phyloP scores from a whole-genome alignment of 2,797 vertebrate genomes.

The Pelochelys cantorii region DNA sequence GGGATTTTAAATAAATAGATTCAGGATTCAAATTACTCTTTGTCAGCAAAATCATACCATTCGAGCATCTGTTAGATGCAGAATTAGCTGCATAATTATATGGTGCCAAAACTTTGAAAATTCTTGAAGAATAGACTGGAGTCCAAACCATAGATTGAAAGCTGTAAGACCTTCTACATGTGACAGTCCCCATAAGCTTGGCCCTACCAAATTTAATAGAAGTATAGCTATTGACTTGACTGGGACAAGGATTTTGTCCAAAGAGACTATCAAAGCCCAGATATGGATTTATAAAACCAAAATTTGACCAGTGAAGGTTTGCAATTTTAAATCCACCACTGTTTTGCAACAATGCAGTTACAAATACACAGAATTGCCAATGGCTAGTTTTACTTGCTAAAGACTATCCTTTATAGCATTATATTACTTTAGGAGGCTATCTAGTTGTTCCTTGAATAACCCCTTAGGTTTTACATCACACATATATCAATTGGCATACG shows the following conservation, averaged over 20 bases:
- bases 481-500: neutral
- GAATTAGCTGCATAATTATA: neutral
- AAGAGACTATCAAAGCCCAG: neutral
- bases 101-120: neutral
- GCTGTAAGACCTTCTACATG: neutral
- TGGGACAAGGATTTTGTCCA: neutral
- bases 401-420: neutral
- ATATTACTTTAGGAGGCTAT: neutral
- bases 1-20: constrained; percentile 23
- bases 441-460: neutral
- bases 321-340: neutral
- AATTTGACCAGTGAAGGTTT: neutral
- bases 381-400: neutral
- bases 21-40: neutral
- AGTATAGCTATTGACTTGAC: neutral
- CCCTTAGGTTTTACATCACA: neutral
- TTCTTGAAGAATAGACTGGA: neutral
- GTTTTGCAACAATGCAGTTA: neutral
- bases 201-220: neutral
- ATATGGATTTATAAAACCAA: neutral
- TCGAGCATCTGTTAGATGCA: neutral
- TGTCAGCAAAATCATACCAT: neutral
- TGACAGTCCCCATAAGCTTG: neutral
- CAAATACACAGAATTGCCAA: neutral
- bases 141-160: neutral